phyloP scores from a whole-genome alignment of 1,140 invertebrate genomes.

The Drosophila lini region DNA sequence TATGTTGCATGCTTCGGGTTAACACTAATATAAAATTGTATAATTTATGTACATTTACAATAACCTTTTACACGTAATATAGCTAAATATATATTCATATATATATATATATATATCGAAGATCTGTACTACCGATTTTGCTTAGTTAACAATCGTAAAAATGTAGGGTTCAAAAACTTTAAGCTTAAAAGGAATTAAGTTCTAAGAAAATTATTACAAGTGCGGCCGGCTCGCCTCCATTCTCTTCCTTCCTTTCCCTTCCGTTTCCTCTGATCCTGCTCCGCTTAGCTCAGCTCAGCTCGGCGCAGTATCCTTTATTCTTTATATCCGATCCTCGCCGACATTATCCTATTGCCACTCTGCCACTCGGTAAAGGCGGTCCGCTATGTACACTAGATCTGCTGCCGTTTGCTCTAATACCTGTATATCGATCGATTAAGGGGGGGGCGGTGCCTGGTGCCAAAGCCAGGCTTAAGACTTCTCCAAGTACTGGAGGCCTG shows the following conservation, averaged over 20 bases:
- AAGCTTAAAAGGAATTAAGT: slow-evolving; percentile 73
- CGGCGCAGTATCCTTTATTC: slow-evolving; percentile 22
- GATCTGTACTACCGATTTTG: slow-evolving; percentile 65
- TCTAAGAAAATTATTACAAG: slow-evolving; percentile 73
- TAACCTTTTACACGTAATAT: slow-evolving; percentile 57
- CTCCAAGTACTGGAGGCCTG: slow-evolving; percentile 69
- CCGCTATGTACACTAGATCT: slow-evolving; percentile 56
- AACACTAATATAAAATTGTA: slow-evolving; percentile 78
- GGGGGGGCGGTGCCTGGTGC: slow-evolving; percentile 1
- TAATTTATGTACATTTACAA: slow-evolving; percentile 75
- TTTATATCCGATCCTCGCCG: slow-evolving; percentile 16
- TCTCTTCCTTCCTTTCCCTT: neutral
- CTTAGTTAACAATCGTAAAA: slow-evolving; percentile 77
- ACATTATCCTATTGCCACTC: slow-evolving; percentile 38
- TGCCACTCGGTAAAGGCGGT: slow-evolving; percentile 27
- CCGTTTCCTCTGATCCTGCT: slow-evolving; percentile 7
- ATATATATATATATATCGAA: slow-evolving; percentile 32
- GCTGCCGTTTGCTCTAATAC: slow-evolving; percentile 75
- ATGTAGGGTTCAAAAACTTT: slow-evolving; percentile 70
- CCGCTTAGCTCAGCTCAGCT: slow-evolving; percentile 42
- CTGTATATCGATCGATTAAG: slow-evolving; percentile 66
- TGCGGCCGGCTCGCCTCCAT: slow-evolving; percentile 40
- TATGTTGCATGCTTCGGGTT: slow-evolving; percentile 46
- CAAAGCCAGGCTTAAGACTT: slow-evolving; percentile 53
- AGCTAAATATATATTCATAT: slow-evolving; percentile 47